phyloP scores from a whole-genome alignment of 2,113 vertebrate genomes.

The Barnardius zonarius region DNA sequence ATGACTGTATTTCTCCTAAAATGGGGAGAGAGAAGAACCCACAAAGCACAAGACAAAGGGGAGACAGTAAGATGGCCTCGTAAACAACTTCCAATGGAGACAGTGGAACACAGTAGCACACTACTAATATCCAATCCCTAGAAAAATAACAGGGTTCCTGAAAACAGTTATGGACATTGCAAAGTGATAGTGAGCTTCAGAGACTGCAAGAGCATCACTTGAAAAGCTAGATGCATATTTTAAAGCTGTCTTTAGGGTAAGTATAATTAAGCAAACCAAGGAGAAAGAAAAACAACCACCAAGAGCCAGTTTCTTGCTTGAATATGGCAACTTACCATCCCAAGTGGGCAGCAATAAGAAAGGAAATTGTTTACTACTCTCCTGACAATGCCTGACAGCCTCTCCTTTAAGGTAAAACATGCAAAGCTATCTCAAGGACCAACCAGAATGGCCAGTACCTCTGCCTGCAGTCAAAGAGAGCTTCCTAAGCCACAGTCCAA shows the following conservation, averaged over 20 bases:
- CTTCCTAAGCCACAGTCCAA: not conserved
- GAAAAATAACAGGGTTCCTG: not conserved
- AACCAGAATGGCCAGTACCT: not conserved
- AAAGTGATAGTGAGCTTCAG: not conserved
- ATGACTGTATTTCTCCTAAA: not conserved
- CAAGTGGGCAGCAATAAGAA: not conserved
- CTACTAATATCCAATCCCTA: not conserved
- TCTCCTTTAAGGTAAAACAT: not conserved
- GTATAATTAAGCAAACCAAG: not conserved
- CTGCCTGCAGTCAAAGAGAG: not conserved
- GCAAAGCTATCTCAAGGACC: not conserved
- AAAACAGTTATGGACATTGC: not conserved
- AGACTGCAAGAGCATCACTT: not conserved
- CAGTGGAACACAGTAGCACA: too few relatives aligned
- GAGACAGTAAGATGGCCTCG: not conserved
- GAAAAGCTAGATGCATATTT: not conserved
- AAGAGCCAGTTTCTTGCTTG: not conserved
- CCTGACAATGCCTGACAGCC: not conserved
- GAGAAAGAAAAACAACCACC: not conserved
- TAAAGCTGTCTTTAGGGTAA: not conserved
- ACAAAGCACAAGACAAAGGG: not conserved
- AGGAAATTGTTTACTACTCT: not conserved
- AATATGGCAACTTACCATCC: not conserved
- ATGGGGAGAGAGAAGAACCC: not conserved
- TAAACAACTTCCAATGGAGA: not conserved